Evolutionary conservation across 2,797 vertebrate genomes (phyloP).

Genomic region (Anguilla anguilla): DNA sequence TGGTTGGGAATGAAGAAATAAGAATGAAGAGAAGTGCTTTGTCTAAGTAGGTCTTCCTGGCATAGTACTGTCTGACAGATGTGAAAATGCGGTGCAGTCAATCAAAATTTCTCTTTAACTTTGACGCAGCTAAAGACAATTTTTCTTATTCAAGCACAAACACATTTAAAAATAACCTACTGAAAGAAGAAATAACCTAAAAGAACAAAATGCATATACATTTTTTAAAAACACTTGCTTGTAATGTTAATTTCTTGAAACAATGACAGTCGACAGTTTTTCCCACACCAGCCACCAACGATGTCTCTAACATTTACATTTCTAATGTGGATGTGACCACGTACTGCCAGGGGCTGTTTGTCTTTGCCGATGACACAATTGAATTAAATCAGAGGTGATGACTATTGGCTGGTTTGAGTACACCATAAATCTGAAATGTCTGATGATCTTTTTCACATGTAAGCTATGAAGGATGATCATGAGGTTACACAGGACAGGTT

Average conservation of each 20-base stretch:
- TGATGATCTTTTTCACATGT: neutral
- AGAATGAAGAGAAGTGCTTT: constrained; percentile 64
- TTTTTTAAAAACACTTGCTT: neutral
- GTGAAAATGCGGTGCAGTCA: constrained; percentile 36
- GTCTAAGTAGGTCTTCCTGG: constrained; percentile 56
- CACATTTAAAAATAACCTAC: neutral
- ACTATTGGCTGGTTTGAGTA: too few species aligned
- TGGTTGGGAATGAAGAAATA: constrained; percentile 57
- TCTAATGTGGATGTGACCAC: neutral
- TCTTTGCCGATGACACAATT: neutral
- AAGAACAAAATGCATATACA: neutral
- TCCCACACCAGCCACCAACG: neutral
- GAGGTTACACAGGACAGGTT: neutral
- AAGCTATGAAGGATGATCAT: neutral
- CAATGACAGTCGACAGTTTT: neutral
- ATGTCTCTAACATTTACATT: neutral
- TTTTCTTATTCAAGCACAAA: neutral
- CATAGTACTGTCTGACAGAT: constrained; percentile 31
- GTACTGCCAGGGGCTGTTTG: neutral
- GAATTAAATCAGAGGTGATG: too few species aligned
- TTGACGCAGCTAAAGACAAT: neutral
- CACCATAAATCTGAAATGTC: too few species aligned
- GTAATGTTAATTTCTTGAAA: neutral
- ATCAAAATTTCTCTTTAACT: constrained; percentile 11
- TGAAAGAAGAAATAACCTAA: neutral